Base-by-base conservation (phyloP, 2,797 vertebrate genomes). In the Sitta carolinensis region DNA sequence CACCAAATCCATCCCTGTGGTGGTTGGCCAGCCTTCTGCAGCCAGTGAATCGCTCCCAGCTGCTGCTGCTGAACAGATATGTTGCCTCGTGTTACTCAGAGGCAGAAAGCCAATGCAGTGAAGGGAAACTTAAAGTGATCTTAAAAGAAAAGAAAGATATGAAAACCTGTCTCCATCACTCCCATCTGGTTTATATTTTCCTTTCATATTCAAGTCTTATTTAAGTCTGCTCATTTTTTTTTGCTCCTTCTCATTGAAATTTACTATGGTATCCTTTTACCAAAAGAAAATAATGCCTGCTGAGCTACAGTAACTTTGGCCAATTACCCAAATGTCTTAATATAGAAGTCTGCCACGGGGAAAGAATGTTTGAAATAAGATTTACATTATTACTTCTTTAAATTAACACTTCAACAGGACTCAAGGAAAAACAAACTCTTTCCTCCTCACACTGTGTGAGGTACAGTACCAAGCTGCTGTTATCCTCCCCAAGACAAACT, bases 71-170 rank as follows among this genome's bases (percentile, higher is more conserved):
- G 82, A 87, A n/a, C 47, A 91, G 94, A 85, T 94, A 96, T 93
- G 97, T 98, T 98, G 98, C 98, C 98, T 98, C 97, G 96, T 97
- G 79, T 97, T 97, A 97, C 97, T 98, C 96, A 82, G 95, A 82
- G 80, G 96, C 97, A 98, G 95, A 97, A 98, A 98, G 81, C 97
- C 97, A 98, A 96, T 82, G 97, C 89, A 98, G 97, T 97, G 97
- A 98, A 98, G 84, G 97, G 97, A 98, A 97, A 98, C 98, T 98
- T 98, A 98, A 98, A 98, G 95, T 17, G n/a, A 97, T 97, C 98
- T 98, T 96, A 97, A 96, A 98, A 96, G 97, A 91, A 98, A 98
- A 97, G 97, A 97, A 98, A 98, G 98, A 98, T 97, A 98, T 91
- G 95, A 97, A 98, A 97, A 98, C 63, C 90, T 66, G 93, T 98